Conservation (phyloP, 1,140 invertebrate species). For the Aphelinus certus region DNA sequence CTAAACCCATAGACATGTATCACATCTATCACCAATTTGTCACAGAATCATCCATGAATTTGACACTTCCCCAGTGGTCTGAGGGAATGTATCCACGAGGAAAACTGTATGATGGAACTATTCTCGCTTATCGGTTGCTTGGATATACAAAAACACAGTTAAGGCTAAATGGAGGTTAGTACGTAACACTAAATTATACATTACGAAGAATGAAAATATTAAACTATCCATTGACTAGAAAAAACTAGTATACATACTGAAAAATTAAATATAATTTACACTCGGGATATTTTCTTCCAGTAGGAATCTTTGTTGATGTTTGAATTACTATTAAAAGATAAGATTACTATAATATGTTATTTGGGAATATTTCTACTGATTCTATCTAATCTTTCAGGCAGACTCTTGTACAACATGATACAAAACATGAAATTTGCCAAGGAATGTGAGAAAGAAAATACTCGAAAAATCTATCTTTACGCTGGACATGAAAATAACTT, state of each 20-base stretch:
- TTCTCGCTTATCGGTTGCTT: slow-evolving; percentile 61
- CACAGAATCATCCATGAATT: slow-evolving; percentile 45
- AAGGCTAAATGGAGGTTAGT: slow-evolving; percentile 34
- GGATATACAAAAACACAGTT: slow-evolving; percentile 54
- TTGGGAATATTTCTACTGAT: background rate
- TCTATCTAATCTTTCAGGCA: slow-evolving; percentile 10
- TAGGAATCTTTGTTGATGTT: too few species aligned
- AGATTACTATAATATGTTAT: too few species aligned
- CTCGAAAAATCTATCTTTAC: slow-evolving; percentile 68
- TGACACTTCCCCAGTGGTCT: slow-evolving; percentile 52
- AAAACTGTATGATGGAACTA: slow-evolving; percentile 40
- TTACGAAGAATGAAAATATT: too few species aligned
- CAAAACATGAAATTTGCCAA: slow-evolving; percentile 54
- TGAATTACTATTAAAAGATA: background rate
- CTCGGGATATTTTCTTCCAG: too few species aligned
- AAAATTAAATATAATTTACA: background rate
- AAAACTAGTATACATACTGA: slow-evolving; percentile 46
- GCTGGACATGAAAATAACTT: slow-evolving; percentile 79
- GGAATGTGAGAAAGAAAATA: background rate
- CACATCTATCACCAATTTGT: slow-evolving; percentile 51
- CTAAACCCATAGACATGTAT: slow-evolving; percentile 42
- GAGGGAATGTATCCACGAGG: slow-evolving; percentile 49
- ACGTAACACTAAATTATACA: too few species aligned
- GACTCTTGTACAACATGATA: slow-evolving; percentile 67
- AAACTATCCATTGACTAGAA: too few species aligned